Conservation (phyloP, 2,113 vertebrate species). For the Oxygymnocypris stewartii region DNA sequence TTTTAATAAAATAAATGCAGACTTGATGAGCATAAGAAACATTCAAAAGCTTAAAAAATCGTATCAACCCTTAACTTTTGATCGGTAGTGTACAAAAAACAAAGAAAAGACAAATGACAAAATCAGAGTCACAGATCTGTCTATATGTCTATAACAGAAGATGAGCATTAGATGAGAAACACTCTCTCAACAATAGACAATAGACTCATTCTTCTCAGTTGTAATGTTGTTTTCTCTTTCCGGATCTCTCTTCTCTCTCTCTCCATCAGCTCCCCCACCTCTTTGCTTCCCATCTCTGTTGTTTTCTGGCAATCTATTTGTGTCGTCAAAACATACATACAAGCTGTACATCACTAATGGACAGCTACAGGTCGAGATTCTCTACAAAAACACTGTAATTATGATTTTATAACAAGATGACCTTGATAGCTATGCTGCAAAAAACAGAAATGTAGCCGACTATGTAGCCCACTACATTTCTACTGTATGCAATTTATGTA, state of each 20-base stretch:
- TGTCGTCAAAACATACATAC: neutral
- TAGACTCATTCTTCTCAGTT: slow-evolving; percentile 22
- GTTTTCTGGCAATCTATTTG: neutral
- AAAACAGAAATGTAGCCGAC: too few species aligned
- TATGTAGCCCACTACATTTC: neutral
- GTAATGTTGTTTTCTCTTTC: neutral
- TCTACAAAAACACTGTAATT: neutral
- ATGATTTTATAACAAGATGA: neutral
- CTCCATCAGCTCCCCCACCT: neutral
- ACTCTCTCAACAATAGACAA: neutral
- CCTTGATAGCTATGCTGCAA: neutral
- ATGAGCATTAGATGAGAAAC: neutral
- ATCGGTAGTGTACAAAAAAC: neutral
- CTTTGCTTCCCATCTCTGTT: neutral
- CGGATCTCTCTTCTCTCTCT: neutral
- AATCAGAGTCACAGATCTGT: neutral
- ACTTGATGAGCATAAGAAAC: neutral
- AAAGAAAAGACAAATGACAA: neutral
- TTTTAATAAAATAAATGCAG: neutral
- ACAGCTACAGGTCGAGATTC: neutral
- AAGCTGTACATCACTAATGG: neutral
- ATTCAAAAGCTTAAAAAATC: neutral
- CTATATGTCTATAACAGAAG: slow-evolving; percentile 6
- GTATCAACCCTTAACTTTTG: neutral
- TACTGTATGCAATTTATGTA: too few species aligned